These are phyloP conservation scores for Spea bombifrons DNA, from an alignment of 2,113 vertebrate genomes.

Conservation along the genomic window DNA sequence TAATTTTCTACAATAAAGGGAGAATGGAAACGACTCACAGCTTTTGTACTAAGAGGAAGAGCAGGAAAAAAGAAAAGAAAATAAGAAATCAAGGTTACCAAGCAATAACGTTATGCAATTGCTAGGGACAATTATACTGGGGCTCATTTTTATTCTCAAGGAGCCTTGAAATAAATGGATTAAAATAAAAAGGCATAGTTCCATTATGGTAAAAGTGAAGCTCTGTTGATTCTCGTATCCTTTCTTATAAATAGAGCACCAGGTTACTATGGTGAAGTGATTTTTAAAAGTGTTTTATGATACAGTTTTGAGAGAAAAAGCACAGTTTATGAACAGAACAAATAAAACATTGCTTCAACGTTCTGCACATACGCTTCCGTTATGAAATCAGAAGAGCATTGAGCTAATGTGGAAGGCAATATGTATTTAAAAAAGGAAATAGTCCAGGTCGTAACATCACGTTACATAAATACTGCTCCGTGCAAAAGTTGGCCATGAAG, in stretches of 20 bases:
- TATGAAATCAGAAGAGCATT: neutral
- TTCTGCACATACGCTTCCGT: neutral
- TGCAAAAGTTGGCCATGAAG: too few relatives aligned
- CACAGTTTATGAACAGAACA: conserved; percentile 15
- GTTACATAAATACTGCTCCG: too few relatives aligned
- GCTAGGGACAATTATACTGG: conserved; percentile 50
- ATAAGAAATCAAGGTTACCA: conserved; percentile 62
- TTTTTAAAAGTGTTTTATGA: conserved; percentile 38
- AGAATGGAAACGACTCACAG: conserved; percentile 88
- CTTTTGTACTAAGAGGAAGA: conserved; percentile 77
- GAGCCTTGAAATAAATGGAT: conserved; percentile 49
- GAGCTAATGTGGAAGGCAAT: too few relatives aligned
- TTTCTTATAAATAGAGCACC: conserved; percentile 17
- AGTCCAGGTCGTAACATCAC: too few relatives aligned
- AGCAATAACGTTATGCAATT: conserved; percentile 55
- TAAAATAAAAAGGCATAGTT: conserved; percentile 18
- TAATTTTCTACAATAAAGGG: conserved; percentile 82
- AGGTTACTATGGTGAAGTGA: conserved; percentile 18
- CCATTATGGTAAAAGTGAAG: conserved; percentile 36
- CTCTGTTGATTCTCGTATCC: conserved; percentile 20
- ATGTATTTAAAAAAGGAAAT: too few relatives aligned
- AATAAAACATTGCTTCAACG: neutral
- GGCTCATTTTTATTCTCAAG: conserved; percentile 47
- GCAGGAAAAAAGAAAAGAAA: conserved; percentile 49
- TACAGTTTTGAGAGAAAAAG: conserved; percentile 8